Base-by-base conservation (phyloP, 2,888 invertebrate species). In the Hirtodrosophila confusa region DNA sequence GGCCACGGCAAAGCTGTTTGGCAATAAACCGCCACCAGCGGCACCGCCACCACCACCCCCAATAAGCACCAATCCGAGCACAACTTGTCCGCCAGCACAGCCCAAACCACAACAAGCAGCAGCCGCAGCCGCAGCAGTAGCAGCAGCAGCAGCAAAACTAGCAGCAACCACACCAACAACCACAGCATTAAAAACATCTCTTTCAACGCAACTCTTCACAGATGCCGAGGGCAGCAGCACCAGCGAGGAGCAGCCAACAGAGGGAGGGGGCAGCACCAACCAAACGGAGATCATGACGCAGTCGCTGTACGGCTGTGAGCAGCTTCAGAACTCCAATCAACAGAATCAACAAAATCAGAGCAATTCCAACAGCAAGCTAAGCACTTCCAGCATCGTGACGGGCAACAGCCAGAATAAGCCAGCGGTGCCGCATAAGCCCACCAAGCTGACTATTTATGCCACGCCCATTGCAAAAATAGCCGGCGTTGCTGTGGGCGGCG, bases 401-500 rank as follows among this genome's bases (percentile, higher is more conserved):
- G 64, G 48, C 50, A 68, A 51, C 24, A 53, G 72, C 27, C 76
- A 69, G 54, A 93, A 93, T 70, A 95, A 95, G 89, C 96, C 96
- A 3, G 93, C 93, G 9, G 95, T 96, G 69, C 95, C 96, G 9
- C 93, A 93, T 6, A 95, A 94, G 90, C 94, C 93, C 79, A 94
- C 93, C 49, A 93, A 93, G 78, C 94, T 94, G 45, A 93, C 94
- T 44, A 93, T 93, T 51, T 97, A 97, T 89, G 97, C 97, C 11
- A 97, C 96, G 7, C 97, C 97, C 8, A 92, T 93, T 47, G 89
- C 89, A 41, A 90, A 91, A 53, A 90, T 85, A 5, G 64, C 80
- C 4, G 80, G 78, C 44, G 68, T 73, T 6, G 47, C 49, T 29
- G 73, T 75, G 5, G 79, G 76, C 40, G 71, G 72, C 29, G 57